phyloP scores from a whole-genome alignment of 2,113 vertebrate species.

The Uropsilus gracilis region DNA sequence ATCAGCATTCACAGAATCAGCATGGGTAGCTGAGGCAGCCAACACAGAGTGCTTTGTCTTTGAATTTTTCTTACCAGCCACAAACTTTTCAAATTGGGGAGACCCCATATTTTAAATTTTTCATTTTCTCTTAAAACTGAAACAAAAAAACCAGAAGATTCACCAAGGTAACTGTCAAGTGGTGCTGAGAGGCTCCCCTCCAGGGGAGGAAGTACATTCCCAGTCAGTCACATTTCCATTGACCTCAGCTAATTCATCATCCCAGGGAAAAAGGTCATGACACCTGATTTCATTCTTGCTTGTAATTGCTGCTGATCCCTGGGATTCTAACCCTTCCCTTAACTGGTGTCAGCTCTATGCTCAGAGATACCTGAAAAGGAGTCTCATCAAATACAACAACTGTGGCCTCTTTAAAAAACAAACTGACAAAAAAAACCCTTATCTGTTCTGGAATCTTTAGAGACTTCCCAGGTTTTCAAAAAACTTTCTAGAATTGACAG shows the following conservation, averaged over 20 bases:
- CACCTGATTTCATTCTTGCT: background rate
- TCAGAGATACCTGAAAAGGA: background rate
- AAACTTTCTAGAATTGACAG: background rate
- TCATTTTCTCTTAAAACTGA: background rate
- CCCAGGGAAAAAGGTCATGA: background rate
- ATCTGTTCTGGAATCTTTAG: background rate
- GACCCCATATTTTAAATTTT: slow-evolving; percentile 14
- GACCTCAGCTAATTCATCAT: background rate
- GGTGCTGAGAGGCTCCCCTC: background rate
- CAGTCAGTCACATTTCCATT: background rate
- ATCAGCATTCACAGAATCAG: background rate
- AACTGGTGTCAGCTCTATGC: background rate
- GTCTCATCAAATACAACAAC: background rate
- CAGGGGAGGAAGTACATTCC: background rate
- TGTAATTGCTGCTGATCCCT: background rate
- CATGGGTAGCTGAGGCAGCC: background rate
- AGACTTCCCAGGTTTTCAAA: slow-evolving; percentile 17
- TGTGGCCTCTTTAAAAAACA: background rate
- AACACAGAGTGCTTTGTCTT: background rate
- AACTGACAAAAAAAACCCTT: background rate
- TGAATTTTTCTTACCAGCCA: background rate
- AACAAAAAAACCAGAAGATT: background rate
- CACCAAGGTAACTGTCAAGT: background rate
- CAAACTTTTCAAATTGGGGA: slow-evolving; percentile 11
- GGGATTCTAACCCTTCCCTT: background rate